Evolutionary conservation across 1,140 invertebrate genomes (phyloP), one percentile per base, ranked within the genome.

Genomic region (Colletes latitarsis): DNA sequence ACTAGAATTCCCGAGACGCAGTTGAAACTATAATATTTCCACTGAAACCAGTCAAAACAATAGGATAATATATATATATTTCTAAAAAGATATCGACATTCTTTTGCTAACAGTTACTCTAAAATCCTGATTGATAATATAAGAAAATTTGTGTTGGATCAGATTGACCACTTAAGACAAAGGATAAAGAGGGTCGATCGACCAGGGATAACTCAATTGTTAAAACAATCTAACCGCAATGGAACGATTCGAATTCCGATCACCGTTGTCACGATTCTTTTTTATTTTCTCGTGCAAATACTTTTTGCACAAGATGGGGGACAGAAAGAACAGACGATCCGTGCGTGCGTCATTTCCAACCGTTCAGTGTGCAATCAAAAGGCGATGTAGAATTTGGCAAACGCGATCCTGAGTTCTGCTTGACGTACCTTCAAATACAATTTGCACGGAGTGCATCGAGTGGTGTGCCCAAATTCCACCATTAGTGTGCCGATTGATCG

Each of bases 391-490:
- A 80, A 60, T 80, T 80, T 75, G 72, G 62, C 77, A 67, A 60
- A 52, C 71, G 55, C 77, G 63, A 67, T 30, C 53, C 71, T 41
- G 21, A 66, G 62, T 63, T 43, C 14, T 43, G 70, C 70, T 80
- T 58, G 70, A 55, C 77, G 70, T 80, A 55, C 76, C 69, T 67
- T 80, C 55, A 52, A 80, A 80, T 82, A 80, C 81, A 80, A 82
- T 82, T 82, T 80, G 39, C 53, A 43, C 55, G 21, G 58, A 74
- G 69, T 69, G 69, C 57, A 74, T 79, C 81, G 81, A 82, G 81
- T 82, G 77, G 81, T 66, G 46, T 69, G 55, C 63, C 63, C 77
- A 49, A 64, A 71, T 75, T 82, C 55, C 74, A 57, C 43, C 64
- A 83, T 85, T 83, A 82, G 46, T 21, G 55, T 53, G 46, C 57